Evolutionary conservation across 2,888 invertebrate species (phyloP).

Genomic region (Tortricodes alternella): DNA sequence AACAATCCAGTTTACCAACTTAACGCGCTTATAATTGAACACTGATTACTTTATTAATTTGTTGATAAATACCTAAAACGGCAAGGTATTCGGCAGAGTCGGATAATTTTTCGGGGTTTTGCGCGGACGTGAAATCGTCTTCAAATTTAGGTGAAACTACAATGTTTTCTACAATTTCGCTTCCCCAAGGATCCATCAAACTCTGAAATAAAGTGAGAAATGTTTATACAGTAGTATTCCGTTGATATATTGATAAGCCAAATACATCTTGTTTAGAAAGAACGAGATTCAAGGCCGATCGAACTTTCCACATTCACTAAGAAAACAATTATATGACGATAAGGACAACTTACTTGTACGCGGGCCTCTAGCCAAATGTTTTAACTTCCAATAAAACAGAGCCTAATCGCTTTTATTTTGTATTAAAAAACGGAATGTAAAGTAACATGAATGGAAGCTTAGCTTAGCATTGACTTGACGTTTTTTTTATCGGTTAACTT

Average conservation of each 20-base stretch:
- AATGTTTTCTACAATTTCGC: conserved; percentile 51
- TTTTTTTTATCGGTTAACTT: conserved; percentile 2
- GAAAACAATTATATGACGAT: background rate
- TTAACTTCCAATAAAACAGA: conserved; percentile 5
- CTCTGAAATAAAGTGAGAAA: conserved; percentile 45
- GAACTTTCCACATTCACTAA: conserved; percentile 13
- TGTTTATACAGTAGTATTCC: background rate
- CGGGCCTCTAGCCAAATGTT: conserved; percentile 24
- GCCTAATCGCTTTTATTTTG: background rate
- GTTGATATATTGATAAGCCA: conserved; percentile 11
- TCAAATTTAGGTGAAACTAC: conserved; percentile 72
- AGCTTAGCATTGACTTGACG: conserved; percentile 23
- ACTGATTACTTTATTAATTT: conserved; percentile 28
- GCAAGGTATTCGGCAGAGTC: conserved; percentile 87
- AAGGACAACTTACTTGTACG: conserved; percentile 17
- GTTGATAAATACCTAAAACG: conserved; percentile 81
- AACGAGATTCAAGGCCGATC: conserved; percentile 25
- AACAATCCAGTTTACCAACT: conserved; percentile 3
- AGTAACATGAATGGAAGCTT: conserved; percentile 21
- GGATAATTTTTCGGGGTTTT: conserved; percentile 69
- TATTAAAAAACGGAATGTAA: conserved; percentile 24
- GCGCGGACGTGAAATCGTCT: conserved; percentile 80
- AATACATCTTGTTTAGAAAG: conserved; percentile 2
- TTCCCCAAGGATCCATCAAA: conserved; percentile 81
- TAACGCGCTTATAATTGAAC: background rate